These are phyloP conservation scores for Melanotaenia duboulayi DNA, from an alignment of 2,113 vertebrate species.

Conservation along the genomic window DNA sequence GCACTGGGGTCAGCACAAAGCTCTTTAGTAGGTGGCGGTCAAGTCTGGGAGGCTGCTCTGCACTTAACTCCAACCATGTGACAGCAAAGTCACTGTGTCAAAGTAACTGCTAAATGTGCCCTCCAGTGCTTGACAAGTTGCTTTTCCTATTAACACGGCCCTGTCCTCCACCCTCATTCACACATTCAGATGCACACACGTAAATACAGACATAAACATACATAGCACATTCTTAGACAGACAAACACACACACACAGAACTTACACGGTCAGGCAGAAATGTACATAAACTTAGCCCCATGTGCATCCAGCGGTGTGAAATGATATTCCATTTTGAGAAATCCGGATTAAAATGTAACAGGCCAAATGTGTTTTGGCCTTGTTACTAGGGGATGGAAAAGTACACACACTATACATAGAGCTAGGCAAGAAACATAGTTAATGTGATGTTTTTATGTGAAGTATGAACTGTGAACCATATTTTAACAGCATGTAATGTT, in stretches of 20 bases:
- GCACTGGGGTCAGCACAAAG: conserved; percentile 59
- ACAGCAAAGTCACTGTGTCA: conserved; percentile 78
- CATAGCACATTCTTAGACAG: conserved; percentile 23
- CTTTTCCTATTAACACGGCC: conserved; percentile 75
- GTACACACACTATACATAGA: conserved; percentile 19
- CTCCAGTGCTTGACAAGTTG: conserved; percentile 69
- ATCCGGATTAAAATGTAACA: conserved; percentile 83
- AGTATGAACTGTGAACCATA: conserved; percentile 4
- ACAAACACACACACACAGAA: conserved; percentile 32
- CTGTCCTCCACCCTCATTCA: conserved; percentile 42
- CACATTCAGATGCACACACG: conserved; percentile 37
- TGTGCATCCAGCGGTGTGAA: conserved; percentile 74
- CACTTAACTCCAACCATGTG: conserved; percentile 75
- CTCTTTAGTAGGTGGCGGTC: conserved; percentile 73
- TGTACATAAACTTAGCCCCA: conserved; percentile 52
- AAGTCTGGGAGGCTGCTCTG: conserved; percentile 63
- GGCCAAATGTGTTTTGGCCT: conserved; percentile 82
- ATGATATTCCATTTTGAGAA: conserved; percentile 83
- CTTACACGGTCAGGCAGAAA: conserved; percentile 29
- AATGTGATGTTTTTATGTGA: conserved; percentile 14
- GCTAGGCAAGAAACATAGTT: conserved; percentile 49
- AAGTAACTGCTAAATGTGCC: conserved; percentile 74
- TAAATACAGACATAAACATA: conserved; percentile 42
- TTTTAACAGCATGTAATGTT: conserved; percentile 31
- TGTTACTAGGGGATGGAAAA: conserved; percentile 73